Evolutionary conservation across 2,797 vertebrate genomes (phyloP), one percentile per base, ranked within the genome.

Genomic region (Rhinichthys osculus): DNA sequence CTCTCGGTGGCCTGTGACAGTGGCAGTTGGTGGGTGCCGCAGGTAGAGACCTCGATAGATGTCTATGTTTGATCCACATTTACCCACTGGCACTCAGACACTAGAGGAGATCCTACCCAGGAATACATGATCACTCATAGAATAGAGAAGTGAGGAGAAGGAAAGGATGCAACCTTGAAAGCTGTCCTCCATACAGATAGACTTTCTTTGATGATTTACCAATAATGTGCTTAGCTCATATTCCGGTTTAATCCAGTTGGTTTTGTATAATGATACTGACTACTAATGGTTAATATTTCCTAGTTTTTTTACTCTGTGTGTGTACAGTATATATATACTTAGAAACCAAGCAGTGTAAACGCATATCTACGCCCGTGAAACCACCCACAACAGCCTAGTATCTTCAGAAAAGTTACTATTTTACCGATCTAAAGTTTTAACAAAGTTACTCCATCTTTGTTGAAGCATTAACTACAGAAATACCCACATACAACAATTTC

Each of bases 51-150:
- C 93, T 83, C 94, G 93, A 95, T 96, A 96, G 93, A 96, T 95
- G 95, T 95, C 92, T 90, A 92, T 92, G 93, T 95, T 95, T 96
- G 94, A 96, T 96, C 95, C 94, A 92, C 93, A 93, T 91, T 94
- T 96, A 92, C 94, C 95, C 95, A 95, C 93, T 92, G 94, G 93
- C 93, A 38, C 90, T 92, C 88, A 62, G 89, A 93, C 92, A 92
- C 94, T 91, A 85, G 90, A 91, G 91, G 88, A 91, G 89, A 91
- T 88, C 89, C 80, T 85, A 79, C 87, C 76, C 87, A 66, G 83
- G 88, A 91, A 92, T 89, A 89, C 87, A 91, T 92, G 89, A 92
- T 86, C 85, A 88, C 88, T 89, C 82, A 77, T 82, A 85, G 86
- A 78, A 89, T 80, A 87, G 91, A 79, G 72, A 87, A 81, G 87